Evolutionary conservation across 2,797 vertebrate species (phyloP), one percentile per base, ranked within the genome.

Genomic region (Toxotes lorentzi): DNA sequence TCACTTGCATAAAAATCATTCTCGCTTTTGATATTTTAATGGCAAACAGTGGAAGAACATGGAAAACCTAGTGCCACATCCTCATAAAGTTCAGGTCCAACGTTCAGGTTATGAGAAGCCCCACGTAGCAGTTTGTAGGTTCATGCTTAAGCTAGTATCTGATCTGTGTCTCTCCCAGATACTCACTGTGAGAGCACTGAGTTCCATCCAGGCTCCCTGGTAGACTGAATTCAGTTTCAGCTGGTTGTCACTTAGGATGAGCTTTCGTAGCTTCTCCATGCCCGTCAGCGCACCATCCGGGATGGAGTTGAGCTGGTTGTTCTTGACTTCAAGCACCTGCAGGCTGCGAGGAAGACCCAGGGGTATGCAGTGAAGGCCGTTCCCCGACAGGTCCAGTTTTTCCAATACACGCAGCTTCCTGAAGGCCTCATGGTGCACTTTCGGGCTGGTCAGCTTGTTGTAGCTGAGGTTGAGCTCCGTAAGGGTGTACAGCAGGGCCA

Each of bases 391-490:
- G 79, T 98, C 97, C 75, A 99, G 92, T 0, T 95, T 96, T 83
- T 97, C 96, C 2, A 99, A 94, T 2, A 95, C 63, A 7, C 97
- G 96, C 70, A 99, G 91, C 90, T 99, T 99, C 85, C 98, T 97
- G 93, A 99, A 99, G 61, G 97, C 97, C 0, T 99, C 97, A 0
- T 95, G 95, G 90, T 99, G 96, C 72, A 99, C 78, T 78, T 94
- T 95, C 34, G 92, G 23, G 78, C 94, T 98, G 60, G 94, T 97
- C 88, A 99, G 94, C 82, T 96, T 97, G 92, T 99, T 99, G 94
- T 99, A 99, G 93, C 98, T 99, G 67, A 99, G 96, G 89, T 99
- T 99, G 78, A 99, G 96, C 91, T 99, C 98, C 0, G 95, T 97
- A 69, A 99, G 95, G 41, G 97, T 96, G 93, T 97, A 97, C 38